These are phyloP conservation scores for Egretta garzetta DNA, from an alignment of 2,113 vertebrate genomes.

Conservation along the genomic window DNA sequence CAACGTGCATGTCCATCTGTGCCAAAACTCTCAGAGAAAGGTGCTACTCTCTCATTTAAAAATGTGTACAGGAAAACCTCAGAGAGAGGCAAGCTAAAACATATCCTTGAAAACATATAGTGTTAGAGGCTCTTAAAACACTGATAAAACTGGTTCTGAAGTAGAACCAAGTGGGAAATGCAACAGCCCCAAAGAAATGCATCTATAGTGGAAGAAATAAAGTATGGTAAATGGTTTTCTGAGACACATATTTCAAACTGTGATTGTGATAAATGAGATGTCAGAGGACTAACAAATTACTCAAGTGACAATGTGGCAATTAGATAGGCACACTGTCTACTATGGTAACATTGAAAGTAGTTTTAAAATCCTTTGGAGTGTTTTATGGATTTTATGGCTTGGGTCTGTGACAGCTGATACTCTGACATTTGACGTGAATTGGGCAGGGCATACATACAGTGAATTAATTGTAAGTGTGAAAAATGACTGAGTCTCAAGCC, in stretches of 20 bases:
- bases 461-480: not conserved
- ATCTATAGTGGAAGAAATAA: not conserved
- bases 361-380: not conserved
- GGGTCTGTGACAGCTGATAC: not conserved
- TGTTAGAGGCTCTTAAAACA: not conserved
- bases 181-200: not conserved
- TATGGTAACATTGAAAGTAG: not conserved
- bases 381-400: not conserved
- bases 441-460: not conserved
- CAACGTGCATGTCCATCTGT: accelerated
- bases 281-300: not conserved
- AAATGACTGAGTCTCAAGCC: not conserved
- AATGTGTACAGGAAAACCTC: not conserved
- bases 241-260: not conserved
- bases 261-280: not conserved
- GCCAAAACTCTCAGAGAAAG: not conserved
- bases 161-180: not conserved
- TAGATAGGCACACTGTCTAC: not conserved
- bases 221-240: not conserved
- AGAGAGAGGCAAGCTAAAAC: not conserved
- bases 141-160: not conserved
- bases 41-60: not conserved
- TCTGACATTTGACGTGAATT: not conserved
- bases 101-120: not conserved
- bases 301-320: not conserved